Percentiles rank a stretch among this genome's conserved stretches.
Evolutionary conservation across 2,797 vertebrate species (phyloP).

Genomic region (Psittacula derbiana): DNA sequence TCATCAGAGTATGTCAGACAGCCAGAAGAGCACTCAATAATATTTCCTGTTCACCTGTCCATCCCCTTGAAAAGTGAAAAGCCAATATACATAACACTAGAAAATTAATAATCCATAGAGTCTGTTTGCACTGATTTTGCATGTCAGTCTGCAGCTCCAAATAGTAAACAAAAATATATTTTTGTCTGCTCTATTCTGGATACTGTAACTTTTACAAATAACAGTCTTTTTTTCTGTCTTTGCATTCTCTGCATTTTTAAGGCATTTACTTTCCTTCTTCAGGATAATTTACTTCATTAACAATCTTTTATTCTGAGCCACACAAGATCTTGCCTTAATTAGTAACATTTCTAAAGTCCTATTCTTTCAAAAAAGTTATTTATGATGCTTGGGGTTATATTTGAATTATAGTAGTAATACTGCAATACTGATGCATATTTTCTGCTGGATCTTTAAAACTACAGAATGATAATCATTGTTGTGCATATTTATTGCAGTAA

Average conservation of each 20-base stretch:
- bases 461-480: neutral
- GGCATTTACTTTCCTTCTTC: neutral
- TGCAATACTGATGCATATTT: neutral
- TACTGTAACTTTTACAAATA: neutral
- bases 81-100: neutral
- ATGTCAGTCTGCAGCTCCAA: neutral
- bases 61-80: neutral
- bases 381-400: neutral
- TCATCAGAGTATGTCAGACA: neutral
- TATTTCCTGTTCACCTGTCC: slow-evolving; percentile 29
- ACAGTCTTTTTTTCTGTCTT: neutral
- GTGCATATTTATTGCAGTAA: neutral
- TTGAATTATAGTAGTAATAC: neutral
- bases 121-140: neutral
- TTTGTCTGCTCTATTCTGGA: neutral
- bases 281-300: neutral
- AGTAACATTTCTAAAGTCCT: neutral
- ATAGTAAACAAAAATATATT: neutral
- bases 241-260: neutral
- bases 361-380: neutral
- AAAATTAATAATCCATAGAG: neutral
- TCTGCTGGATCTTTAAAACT: neutral
- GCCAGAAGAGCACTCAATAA: slow-evolving; percentile 22
- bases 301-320: neutral
- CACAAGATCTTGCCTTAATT: neutral